Base-by-base conservation (phyloP, 2,113 vertebrate genomes). In the Myanophis thanlyinensis region DNA sequence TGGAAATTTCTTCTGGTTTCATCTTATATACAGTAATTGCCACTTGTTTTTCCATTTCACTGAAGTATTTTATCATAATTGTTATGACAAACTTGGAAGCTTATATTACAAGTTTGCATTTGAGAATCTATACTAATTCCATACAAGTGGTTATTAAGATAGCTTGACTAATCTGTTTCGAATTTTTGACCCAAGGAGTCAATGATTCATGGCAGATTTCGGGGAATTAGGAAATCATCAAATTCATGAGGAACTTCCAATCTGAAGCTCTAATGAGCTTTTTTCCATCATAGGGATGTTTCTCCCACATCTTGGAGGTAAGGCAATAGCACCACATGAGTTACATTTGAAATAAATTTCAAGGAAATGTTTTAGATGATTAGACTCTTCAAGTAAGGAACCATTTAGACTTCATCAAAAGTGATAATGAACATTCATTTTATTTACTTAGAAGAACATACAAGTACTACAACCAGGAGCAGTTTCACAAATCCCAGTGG, bases 161-260 rank as follows among this genome's bases (percentile, higher is more conserved):
- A 56, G 40, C 27, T n/a, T 84, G 20, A 89, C 22, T 92, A 40
- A 89, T 89, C 87, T 89, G 62, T 92, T 85, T 59, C 8, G 67
- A 85, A 85, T 92, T 85, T 92, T 92, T 89, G 87, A 89, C 52
- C 44, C 91, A 89, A 92, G 67, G 51, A 89, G 88, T 89, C 91
- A 89, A 48, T 92, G 73, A 86, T 93, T 93, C 62, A 89, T 92
- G 49, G 62, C 40, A 73, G 87, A 92, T 80, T 80, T 89, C 49
- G 40, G 62, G 91, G 51, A 40, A 88, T 59, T 89, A 67, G 62
- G 49, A 92, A 92, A 88, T 92, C 49, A 80, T 86, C 90, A 89
- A 67, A 89, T 92, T 92, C 49, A 30, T 46, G 91, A 89, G 91
- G 49, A 53, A 88, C 91, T 52, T 89, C 59, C 80, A 88, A 53